Conservation (phyloP, 2,113 vertebrate species). For the Hypanus sabinus region DNA sequence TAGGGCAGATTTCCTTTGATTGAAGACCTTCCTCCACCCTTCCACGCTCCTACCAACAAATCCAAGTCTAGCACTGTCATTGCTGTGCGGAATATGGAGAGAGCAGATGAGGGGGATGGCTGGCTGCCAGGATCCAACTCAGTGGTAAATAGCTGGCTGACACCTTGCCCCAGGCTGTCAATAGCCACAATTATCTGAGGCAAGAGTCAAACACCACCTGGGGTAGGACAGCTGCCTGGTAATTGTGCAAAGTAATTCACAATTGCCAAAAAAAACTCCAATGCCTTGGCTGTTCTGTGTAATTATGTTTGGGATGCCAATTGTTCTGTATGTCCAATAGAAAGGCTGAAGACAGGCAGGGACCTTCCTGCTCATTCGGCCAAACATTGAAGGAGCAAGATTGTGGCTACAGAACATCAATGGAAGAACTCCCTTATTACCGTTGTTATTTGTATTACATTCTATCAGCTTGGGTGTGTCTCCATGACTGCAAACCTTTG, state of each 20-base stretch:
- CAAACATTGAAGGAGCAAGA: no score
- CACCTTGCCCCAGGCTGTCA: conserved; percentile 22
- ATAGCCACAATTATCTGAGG: background rate
- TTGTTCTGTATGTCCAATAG: no score
- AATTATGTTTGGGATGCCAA: no score
- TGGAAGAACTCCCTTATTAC: no score
- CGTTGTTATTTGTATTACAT: no score
- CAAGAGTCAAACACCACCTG: background rate
- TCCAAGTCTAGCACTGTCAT: background rate
- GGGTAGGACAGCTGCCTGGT: background rate
- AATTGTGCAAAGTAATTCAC: background rate
- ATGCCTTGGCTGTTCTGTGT: no score
- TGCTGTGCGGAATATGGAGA: background rate
- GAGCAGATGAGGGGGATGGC: background rate
- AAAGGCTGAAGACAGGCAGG: no score
- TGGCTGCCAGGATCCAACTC: background rate
- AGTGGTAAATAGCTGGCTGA: conserved; percentile 27
- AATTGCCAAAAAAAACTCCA: no score
- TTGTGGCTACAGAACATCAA: no score
- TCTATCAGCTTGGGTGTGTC: no score
- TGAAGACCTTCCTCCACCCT: background rate
- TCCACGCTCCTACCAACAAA: background rate
- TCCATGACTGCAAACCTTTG: no score
- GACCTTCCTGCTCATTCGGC: no score
- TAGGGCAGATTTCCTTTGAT: background rate